These are phyloP conservation scores for Catocala sponsa DNA, from an alignment of 2,888 invertebrate genomes.

Conservation along the genomic window DNA sequence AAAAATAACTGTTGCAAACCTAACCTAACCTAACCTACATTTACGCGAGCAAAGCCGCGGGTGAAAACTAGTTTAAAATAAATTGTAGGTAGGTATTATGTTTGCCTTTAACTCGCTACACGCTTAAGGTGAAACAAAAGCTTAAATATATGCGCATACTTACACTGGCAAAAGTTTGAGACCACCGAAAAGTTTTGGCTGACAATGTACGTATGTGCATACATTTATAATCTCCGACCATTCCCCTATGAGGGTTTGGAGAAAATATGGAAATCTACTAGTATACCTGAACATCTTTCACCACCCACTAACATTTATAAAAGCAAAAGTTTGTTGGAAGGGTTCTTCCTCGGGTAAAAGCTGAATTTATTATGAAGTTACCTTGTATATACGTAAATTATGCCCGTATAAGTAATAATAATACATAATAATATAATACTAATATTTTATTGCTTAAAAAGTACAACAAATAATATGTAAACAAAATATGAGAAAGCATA, in stretches of 20 bases:
- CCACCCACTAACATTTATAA: neutral
- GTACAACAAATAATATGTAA: too few species aligned
- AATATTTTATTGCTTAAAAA: too few species aligned
- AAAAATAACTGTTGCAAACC: too few species aligned
- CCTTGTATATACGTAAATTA: too few species aligned
- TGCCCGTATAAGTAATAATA: too few species aligned
- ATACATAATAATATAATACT: too few species aligned
- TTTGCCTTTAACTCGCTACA: neutral
- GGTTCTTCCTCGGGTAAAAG: neutral
- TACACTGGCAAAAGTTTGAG: constrained; percentile 15
- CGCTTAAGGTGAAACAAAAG: neutral
- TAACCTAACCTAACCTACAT: too few species aligned
- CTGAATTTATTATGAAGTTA: neutral
- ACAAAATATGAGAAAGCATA: too few species aligned
- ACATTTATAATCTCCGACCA: constrained; percentile 9
- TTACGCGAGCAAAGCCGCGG: too few species aligned
- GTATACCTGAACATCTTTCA: neutral
- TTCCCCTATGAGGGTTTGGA: constrained; percentile 5
- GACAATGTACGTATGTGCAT: constrained; percentile 14
- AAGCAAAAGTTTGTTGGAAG: neutral
- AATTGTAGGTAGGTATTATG: neutral
- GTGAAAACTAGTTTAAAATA: too few species aligned
- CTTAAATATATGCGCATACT: constrained; percentile 16
- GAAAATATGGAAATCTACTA: constrained; percentile 3
- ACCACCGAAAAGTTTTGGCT: constrained; percentile 15